These are phyloP conservation scores for Acanthosepion esculentum DNA, from an alignment of 2,888 invertebrate species.

Conservation along the genomic window DNA sequence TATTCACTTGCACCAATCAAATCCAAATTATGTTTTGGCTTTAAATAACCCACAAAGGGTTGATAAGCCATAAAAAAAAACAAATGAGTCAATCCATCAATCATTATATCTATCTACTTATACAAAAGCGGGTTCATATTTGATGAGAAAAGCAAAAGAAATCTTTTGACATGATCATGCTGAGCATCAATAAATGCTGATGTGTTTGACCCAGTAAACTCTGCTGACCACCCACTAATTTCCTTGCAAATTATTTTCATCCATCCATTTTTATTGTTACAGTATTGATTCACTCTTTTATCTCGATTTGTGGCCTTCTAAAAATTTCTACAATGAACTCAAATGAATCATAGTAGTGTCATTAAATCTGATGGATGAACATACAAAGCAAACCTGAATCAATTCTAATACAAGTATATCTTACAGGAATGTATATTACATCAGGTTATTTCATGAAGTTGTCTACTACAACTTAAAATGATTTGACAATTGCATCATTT, in stretches of 20 bases:
- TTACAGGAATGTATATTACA: neutral
- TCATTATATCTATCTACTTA: no score
- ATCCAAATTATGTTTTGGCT: no score
- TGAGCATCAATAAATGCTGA: neutral
- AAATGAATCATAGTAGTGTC: neutral
- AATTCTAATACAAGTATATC: neutral
- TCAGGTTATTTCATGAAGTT: neutral
- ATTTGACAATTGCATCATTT: neutral
- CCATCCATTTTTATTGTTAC: neutral
- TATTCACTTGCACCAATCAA: no score
- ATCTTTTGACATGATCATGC: no score
- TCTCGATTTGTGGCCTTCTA: neutral
- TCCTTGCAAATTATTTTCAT: conserved; percentile 11
- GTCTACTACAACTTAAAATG: neutral
- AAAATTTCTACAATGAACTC: conserved; percentile 4
- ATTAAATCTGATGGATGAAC: neutral
- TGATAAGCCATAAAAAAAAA: no score
- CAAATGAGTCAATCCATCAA: no score
- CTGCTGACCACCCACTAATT: neutral
- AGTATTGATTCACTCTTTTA: neutral
- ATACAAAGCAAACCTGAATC: neutral
- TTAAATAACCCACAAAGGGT: no score
- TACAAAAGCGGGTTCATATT: neutral
- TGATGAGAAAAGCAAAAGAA: no score
- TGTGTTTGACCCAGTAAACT: neutral